Evolutionary conservation across 2,888 invertebrate species (phyloP), one percentile per base, ranked within the genome.

Genomic region (Volucella bombylans): DNA sequence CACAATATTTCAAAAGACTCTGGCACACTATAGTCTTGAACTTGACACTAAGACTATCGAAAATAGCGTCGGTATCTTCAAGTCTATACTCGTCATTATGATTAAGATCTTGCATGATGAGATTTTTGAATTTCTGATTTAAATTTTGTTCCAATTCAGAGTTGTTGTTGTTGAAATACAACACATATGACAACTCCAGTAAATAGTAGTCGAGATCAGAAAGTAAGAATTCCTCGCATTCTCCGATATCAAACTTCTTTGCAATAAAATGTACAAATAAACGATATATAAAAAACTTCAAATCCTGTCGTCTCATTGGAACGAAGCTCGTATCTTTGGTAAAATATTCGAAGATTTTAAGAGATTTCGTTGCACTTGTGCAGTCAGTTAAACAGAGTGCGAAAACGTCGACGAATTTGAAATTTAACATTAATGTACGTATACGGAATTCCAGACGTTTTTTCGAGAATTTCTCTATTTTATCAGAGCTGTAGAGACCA

Each of bases 251-350:
- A 71, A 90, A 90, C 78, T 90, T 90, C 65, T 88, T 90, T 11
- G 87, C 88, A 65, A 92, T 87, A 77, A 92, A 92, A 87, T 92
- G 91, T 69, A 88, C 86, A 86, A 92, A 90, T 86, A 92, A 88
- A 71, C 91, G 90, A 87, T 91, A 91, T 80, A 92, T 92, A 65
- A 91, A 90, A 87, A 90, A 91, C 88, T 92, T 91, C 47, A 92
- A 89, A 85, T 92, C 92, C 64, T 91, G 89, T 4, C 91, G 88
- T 73, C 90, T 89, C 88, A 92, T 88, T 12, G 92, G 92, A 72
- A 92, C 91, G 72, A 91, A 91, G 73, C 91, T 91, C 18, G 91
- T 90, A 72, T 92, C 92, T 88, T 92, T 92, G 87, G 92, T 92
- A 78, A 92, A 92, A 87, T 91, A 92, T 88, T 92, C 92, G 80